Conservation (phyloP, 2,888 invertebrate genomes). For the Sceliomorpha sp. region DNA sequence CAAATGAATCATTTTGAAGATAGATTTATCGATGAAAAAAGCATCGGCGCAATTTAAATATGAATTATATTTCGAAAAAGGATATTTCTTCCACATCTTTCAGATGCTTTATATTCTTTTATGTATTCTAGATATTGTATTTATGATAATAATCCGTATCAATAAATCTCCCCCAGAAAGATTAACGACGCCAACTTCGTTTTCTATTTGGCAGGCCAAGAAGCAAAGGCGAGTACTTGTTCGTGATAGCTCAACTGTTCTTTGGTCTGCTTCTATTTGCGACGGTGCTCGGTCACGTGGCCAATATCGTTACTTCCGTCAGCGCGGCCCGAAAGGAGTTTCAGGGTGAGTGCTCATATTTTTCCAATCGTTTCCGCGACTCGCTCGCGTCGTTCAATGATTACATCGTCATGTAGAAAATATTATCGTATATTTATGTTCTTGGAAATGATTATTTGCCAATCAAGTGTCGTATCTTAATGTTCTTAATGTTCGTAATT, state of each 20-base stretch:
- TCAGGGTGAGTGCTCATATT: constrained; percentile 88
- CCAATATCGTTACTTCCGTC: constrained; percentile 98
- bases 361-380: constrained; percentile 41
- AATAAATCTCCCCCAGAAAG: no score
- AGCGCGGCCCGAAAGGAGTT: constrained; percentile 98
- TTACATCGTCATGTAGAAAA: not conserved
- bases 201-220: constrained; percentile 84
- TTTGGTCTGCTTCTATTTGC: constrained; percentile 97
- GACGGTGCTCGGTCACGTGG: constrained; percentile 97
- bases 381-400: constrained; percentile 29
- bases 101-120: no score
- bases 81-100: no score
- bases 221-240: constrained; percentile 96
- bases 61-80: no score
- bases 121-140: no score
- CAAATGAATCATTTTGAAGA: no score
- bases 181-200: constrained; percentile 13
- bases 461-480: no score
- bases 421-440: no score
- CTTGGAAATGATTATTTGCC: no score
- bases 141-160: no score
- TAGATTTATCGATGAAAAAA: no score
- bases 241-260: constrained; percentile 95
- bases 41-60: no score
- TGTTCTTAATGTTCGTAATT: not conserved